Base-by-base conservation (phyloP, 23 tunicate genomes). In the Halocynthia roretzi region DNA sequence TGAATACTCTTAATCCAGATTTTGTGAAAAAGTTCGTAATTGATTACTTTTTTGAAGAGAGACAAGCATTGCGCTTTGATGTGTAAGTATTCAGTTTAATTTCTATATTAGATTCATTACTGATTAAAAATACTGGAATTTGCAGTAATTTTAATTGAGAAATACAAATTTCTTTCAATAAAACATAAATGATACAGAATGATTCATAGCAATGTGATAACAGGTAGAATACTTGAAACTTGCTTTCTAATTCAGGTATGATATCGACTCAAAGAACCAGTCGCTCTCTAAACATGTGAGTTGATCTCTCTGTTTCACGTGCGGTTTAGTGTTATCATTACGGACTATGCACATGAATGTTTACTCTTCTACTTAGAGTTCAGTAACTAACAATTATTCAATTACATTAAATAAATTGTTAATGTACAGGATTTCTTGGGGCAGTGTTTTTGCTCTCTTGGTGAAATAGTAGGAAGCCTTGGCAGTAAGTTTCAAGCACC, bases 21-120 rank as follows among this genome's bases (percentile, higher is more conserved):
- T 91, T 91, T 81, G 97, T 85, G 9, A 85, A 77, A 71, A 91
- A 91, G 71, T 91, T 91, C 81, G 78, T 74, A 7, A 72, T 91
- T 7, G 97, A 91, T 77, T 91, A 91, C 53, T 91, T 84, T 54
- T 91, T 91, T 81, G 97, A 91, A 80, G 97, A 91, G 69, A 62
- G 86, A 53, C 97, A 91, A 67, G 79, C 77, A 6, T 22, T 91
- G 68, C 58, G 87, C 51, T 91, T 91, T 85, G 97, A 91, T 73
- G 97, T 91, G 97, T 91, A 85, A 81, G 97, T 84, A 6, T 14
- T 68, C 6, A 14, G 14, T 11, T 23, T 62, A 1, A 23, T 49
- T 8, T 53, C 40, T 75, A 5, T 5, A 31, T 18, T 4, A 55
- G 51, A 10, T 75, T 58, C 17, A 58, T 58, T 58, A 58, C 63